Evolutionary conservation across 2,888 invertebrate genomes (phyloP).

Genomic region (Galeruca laticollis): DNA sequence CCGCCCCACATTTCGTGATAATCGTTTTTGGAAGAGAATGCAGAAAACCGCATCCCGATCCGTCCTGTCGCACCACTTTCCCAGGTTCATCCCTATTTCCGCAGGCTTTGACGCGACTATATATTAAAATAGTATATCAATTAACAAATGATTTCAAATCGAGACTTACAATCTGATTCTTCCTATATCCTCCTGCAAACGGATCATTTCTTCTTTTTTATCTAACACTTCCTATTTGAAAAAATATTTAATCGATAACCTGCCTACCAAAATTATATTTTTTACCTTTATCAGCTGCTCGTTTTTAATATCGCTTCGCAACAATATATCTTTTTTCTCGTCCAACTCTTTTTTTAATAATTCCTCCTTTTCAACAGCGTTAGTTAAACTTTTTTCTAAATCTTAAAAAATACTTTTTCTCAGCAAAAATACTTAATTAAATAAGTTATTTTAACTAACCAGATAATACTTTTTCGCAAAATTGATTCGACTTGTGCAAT

Average conservation of each 20-base stretch:
- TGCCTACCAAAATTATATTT: neutral
- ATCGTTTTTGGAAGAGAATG: too few relatives aligned
- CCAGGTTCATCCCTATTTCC: too few relatives aligned
- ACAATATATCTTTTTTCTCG: constrained; percentile 45
- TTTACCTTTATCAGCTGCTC: constrained; percentile 41
- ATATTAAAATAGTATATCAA: too few relatives aligned
- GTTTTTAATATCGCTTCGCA: constrained; percentile 40
- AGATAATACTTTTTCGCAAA: constrained; percentile 53
- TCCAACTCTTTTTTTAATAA: constrained; percentile 49
- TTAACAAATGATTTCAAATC: too few relatives aligned
- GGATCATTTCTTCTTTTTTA: neutral
- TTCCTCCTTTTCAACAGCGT: constrained; percentile 49
- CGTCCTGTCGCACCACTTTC: too few relatives aligned
- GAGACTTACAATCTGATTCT: neutral
- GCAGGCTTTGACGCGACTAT: too few relatives aligned
- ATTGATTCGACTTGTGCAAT: constrained; percentile 46
- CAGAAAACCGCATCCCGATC: too few relatives aligned
- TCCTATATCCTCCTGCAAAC: neutral
- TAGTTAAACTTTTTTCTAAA: constrained; percentile 50
- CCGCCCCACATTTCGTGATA: too few relatives aligned
- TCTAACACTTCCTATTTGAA: constrained; percentile 35
- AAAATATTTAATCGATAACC: constrained; percentile 24
- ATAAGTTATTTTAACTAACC: constrained; percentile 41
- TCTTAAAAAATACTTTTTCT: constrained; percentile 40
- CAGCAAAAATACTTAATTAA: neutral